phyloP scores from a whole-genome alignment of 2,797 vertebrate genomes.

The Coccyzus lansbergi region DNA sequence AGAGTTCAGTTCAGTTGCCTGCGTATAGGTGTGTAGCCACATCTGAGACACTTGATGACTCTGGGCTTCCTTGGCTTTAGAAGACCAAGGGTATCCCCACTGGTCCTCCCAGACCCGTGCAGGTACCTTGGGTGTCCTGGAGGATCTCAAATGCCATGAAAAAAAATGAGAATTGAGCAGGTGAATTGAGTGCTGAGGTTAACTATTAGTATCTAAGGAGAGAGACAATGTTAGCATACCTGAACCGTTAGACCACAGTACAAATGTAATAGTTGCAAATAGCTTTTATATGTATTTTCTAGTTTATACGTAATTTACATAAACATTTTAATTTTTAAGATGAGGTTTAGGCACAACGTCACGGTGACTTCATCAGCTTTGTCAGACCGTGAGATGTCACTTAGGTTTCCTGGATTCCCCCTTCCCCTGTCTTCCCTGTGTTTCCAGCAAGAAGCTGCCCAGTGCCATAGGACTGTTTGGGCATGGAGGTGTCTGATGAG shows the following conservation, averaged over 20 bases:
- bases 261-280: neutral
- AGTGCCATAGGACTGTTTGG: neutral
- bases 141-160: neutral
- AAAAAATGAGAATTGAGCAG: neutral
- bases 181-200: neutral
- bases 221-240: accelerated
- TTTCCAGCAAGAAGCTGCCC: neutral
- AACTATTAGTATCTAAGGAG: neutral
- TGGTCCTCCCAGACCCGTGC: neutral
- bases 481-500: neutral
- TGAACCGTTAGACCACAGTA: neutral
- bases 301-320: neutral
- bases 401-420: neutral
- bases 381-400: neutral
- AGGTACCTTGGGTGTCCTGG: neutral
- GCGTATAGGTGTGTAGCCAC: neutral
- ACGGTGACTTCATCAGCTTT: neutral
- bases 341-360: neutral
- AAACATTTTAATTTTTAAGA: neutral
- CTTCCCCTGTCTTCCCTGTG: accelerated
- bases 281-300: neutral
- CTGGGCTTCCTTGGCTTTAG: neutral
- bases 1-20: neutral
- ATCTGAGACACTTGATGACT: accelerated
- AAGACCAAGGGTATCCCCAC: neutral